Conservation (phyloP, 2,888 invertebrate genomes). For the Macrosoma leucophasiata region DNA sequence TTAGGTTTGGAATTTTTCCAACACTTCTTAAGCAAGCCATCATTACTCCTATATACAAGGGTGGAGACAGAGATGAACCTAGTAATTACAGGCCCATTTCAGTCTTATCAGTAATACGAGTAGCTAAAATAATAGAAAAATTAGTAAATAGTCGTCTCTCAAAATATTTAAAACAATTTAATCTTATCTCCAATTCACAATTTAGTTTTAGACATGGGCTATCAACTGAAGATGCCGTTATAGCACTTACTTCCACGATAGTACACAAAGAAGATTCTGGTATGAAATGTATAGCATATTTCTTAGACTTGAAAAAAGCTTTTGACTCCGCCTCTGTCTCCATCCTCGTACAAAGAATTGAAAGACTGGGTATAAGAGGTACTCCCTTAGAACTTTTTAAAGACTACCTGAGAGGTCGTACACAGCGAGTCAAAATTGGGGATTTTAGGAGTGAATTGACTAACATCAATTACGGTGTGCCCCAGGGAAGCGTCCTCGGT, state of each 20-base stretch:
- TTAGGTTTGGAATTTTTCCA: conserved; percentile 14
- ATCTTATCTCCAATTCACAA: conserved; percentile 7
- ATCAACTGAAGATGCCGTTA: conserved; percentile 11
- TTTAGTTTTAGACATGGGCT: conserved; percentile 10
- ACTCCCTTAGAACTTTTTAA: not conserved
- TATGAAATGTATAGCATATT: conserved; percentile 4
- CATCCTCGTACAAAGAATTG: conserved; percentile 3
- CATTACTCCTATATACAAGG: conserved; percentile 12
- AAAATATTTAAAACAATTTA: conserved; percentile 4
- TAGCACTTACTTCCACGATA: conserved; percentile 3
- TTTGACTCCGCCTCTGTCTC: conserved; percentile 5
- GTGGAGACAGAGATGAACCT: not conserved
- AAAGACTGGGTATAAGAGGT: conserved; percentile 3
- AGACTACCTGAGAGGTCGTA: conserved; percentile 1
- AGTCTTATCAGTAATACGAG: conserved; percentile 7
- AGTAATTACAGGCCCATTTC: not conserved
- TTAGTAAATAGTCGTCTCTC: conserved; percentile 5
- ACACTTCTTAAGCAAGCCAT: conserved; percentile 10
- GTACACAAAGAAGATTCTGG: conserved; percentile 4
- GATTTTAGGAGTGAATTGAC: not conserved
- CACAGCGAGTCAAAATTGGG: conserved; percentile 2
- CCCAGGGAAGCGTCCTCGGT: conserved; percentile 13
- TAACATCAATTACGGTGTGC: conserved; percentile 2
- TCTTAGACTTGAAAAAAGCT: conserved; percentile 8
- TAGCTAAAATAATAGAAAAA: conserved; percentile 15